These are phyloP conservation scores for Hyphantria cunea DNA, from an alignment of 1,140 invertebrate species.

Conservation along the genomic window DNA sequence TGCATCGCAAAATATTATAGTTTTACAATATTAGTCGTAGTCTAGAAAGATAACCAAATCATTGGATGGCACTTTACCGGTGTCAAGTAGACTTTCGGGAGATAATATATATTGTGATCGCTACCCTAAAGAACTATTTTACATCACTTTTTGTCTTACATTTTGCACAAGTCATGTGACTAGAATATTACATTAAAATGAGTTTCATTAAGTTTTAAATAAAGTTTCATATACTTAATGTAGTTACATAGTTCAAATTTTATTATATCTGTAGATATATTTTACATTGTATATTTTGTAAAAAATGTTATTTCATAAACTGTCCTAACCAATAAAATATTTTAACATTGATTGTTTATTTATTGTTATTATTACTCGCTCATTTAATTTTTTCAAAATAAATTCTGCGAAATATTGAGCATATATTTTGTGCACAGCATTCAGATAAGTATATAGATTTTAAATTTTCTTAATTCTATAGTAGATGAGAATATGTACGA, in stretches of 20 bases:
- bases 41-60: slow-evolving; percentile 63
- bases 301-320: slow-evolving; percentile 28
- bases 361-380: background rate
- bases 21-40: slow-evolving; percentile 61
- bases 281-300: slow-evolving; percentile 28
- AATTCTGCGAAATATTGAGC: slow-evolving; percentile 24
- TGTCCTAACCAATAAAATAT: slow-evolving; percentile 19
- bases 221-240: slow-evolving; percentile 8
- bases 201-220: slow-evolving; percentile 18
- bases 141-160: slow-evolving; percentile 73
- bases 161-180: slow-evolving; percentile 38
- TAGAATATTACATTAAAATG: slow-evolving; percentile 34
- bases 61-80: slow-evolving; percentile 70
- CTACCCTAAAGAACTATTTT: slow-evolving; percentile 50
- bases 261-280: slow-evolving; percentile 19
- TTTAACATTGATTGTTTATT: slow-evolving; percentile 21
- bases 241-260: background rate
- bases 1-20: slow-evolving; percentile 75
- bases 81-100: slow-evolving; percentile 44
- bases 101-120: slow-evolving; percentile 25
- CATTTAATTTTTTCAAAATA: background rate
- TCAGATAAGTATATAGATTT: slow-evolving; percentile 11
- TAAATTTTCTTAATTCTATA: slow-evolving; percentile 14
- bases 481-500: too few relatives aligned
- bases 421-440: slow-evolving; percentile 33